Evolutionary conservation across 2,888 invertebrate species (phyloP).

Genomic region (Epirrhoe tristata): DNA sequence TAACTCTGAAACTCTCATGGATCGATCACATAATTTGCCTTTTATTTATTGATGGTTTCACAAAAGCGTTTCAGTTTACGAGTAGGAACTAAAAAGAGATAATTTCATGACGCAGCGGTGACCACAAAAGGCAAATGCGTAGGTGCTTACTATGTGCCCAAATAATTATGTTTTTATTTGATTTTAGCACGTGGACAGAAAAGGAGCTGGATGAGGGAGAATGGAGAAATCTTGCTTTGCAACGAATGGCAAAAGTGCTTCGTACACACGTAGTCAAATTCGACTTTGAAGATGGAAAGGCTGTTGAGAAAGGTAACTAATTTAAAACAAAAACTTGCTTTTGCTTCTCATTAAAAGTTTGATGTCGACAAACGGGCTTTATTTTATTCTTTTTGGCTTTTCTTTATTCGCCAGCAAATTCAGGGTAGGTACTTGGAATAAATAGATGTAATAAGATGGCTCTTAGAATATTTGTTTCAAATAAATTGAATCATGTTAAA

Average conservation of each 20-base stretch:
- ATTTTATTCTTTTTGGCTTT: too few species aligned
- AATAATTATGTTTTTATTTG: slow-evolving; percentile 22
- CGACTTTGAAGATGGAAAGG: slow-evolving; percentile 77
- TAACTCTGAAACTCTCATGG: neutral
- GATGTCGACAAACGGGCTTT: too few species aligned
- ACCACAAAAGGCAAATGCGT: too few species aligned
- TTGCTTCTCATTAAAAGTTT: neutral
- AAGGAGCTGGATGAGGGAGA: slow-evolving; percentile 76
- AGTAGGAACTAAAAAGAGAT: too few species aligned
- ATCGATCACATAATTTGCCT: neutral
- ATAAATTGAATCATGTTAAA: too few species aligned
- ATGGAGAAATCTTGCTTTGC: slow-evolving; percentile 87
- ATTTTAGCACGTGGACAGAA: slow-evolving; percentile 70
- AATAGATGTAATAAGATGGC: neutral
- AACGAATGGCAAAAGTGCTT: slow-evolving; percentile 84
- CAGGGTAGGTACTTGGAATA: too few species aligned
- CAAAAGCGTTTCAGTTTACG: too few species aligned
- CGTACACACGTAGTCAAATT: slow-evolving; percentile 89
- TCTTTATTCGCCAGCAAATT: too few species aligned
- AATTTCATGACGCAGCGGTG: too few species aligned
- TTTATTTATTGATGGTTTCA: too few species aligned
- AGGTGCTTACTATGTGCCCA: too few species aligned
- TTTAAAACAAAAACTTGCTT: neutral
- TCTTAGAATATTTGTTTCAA: too few species aligned
- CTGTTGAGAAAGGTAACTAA: slow-evolving; percentile 69